phyloP scores from a whole-genome alignment of 2,888 invertebrate species.

The Hydrotaea cyrtoneurina region DNA sequence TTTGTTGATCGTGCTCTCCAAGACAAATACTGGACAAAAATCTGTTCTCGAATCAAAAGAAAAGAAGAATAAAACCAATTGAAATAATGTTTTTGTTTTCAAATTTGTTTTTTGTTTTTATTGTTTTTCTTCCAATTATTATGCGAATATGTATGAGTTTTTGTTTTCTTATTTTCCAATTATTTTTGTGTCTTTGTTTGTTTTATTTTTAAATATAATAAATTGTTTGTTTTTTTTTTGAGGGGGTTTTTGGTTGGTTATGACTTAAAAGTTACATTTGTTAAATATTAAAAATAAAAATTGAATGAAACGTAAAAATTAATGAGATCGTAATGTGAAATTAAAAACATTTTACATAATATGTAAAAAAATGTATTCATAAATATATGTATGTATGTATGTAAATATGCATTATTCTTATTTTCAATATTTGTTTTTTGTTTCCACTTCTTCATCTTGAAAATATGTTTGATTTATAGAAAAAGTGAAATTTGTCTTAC shows the following conservation, averaged over 20 bases:
- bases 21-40: constrained; percentile 40
- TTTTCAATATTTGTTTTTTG: neutral
- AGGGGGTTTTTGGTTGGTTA: no score
- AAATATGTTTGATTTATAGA: constrained; percentile 52
- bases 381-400: constrained; percentile 27
- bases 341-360: constrained; percentile 19
- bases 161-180: constrained; percentile 63
- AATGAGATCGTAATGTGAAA: neutral
- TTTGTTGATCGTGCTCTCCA: constrained; percentile 19
- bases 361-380: constrained; percentile 14
- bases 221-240: constrained; percentile 58
- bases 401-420: constrained; percentile 30
- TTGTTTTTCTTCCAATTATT: constrained; percentile 68
- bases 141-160: constrained; percentile 71
- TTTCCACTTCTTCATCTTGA: no score
- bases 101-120: constrained; percentile 46
- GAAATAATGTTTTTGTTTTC: constrained; percentile 56
- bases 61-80: constrained; percentile 51
- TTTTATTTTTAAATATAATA: constrained; percentile 61
- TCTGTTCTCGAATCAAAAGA: constrained; percentile 50
- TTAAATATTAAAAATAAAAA: constrained; percentile 39
- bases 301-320: constrained; percentile 20
- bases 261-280: constrained; percentile 62
- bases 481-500: constrained; percentile 57
- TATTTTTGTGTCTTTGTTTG: constrained; percentile 57